Percentiles rank a stretch among this genome's conserved stretches.
These are phyloP conservation scores for Ctenopoma kingsleyae DNA, from an alignment of 2,797 vertebrate species.

Conservation along the genomic window DNA sequence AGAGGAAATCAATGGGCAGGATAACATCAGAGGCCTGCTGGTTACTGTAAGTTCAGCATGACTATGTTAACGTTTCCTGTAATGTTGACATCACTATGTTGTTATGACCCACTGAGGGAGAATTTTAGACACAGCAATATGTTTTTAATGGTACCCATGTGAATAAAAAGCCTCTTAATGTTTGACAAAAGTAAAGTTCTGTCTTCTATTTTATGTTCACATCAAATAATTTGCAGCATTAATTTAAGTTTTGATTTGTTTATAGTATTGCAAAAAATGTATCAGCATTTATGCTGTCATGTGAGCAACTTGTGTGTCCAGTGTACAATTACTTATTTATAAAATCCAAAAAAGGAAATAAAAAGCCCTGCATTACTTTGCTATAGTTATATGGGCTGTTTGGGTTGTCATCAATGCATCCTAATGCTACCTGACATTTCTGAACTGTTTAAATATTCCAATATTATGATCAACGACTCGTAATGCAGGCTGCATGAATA, in stretches of 20 bases:
- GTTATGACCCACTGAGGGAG: conserved; percentile 66
- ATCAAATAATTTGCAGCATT: not conserved
- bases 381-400: conserved; percentile 48
- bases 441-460: conserved; percentile 77
- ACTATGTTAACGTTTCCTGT: conserved; percentile 81
- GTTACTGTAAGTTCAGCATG: conserved; percentile 81
- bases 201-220: conserved; percentile 1
- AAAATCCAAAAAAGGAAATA: not conserved
- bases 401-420: conserved; percentile 54
- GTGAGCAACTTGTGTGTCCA: not conserved
- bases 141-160: conserved; percentile 57
- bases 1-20: conserved; percentile 79
- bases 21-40: conserved; percentile 80
- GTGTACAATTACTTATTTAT: not conserved
- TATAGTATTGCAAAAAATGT: not conserved
- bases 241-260: not conserved
- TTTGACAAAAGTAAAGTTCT: conserved; percentile 46
- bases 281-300: not conserved
- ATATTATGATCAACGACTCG: conserved; percentile 76
- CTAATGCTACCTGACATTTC: conserved; percentile 78
- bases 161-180: conserved; percentile 44
- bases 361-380: not conserved
- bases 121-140: conserved; percentile 58
- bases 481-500: conserved; percentile 83
- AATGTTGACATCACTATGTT: conserved; percentile 81